Evolutionary conservation across 2,797 vertebrate species (phyloP), one percentile per base, ranked within the genome.

Genomic region (Philypnodon macrostomus): DNA sequence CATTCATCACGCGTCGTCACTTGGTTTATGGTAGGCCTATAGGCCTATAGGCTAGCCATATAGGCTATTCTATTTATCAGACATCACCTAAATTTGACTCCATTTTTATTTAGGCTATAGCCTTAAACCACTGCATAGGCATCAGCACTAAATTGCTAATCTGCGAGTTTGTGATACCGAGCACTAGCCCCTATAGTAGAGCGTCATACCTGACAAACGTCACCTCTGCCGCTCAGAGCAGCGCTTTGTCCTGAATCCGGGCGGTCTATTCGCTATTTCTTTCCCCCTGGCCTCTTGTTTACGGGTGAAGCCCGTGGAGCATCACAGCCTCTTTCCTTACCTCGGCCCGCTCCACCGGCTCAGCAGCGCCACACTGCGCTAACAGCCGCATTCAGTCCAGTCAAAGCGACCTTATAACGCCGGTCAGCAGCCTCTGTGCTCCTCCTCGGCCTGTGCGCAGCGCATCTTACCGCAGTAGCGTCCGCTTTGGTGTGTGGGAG

Each of bases 401-500:
- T 47, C 1, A 38, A n/a, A 47, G 36, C 23, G 5, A 8, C 15
- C 33, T 17, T 9, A 24, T 1, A 23, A 13, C 27, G 7, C 5
- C 9, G 8, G 4, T 14, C 32, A 33, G n/a, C n/a, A 1, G 9
- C 24, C 36, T 39, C 53, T 17, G 18, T 37, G 10, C 48, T 27
- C 26, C 29, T 39, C 47, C 27, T 55, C 57, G 62, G 58, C 69
- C 69, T 44, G 9, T 73, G 77, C 74, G 80, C 74, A 73, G 2
- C 40, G 53, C 54, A 55, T 86, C 79, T 45, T 85, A 84, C 84
- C 80, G 87, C 86, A 89, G 83, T 81, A 62, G 74, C 46, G 63
- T 79, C 72, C 70, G 68, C n/a, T n/a, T n/a, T n/a, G 67, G 62
- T 62, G 51, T 61, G 73, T 60, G 69, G 6, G 0, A 4, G 60